Base-by-base conservation (phyloP, 1,140 invertebrate genomes). In the Ditylenchus dipsaci region DNA sequence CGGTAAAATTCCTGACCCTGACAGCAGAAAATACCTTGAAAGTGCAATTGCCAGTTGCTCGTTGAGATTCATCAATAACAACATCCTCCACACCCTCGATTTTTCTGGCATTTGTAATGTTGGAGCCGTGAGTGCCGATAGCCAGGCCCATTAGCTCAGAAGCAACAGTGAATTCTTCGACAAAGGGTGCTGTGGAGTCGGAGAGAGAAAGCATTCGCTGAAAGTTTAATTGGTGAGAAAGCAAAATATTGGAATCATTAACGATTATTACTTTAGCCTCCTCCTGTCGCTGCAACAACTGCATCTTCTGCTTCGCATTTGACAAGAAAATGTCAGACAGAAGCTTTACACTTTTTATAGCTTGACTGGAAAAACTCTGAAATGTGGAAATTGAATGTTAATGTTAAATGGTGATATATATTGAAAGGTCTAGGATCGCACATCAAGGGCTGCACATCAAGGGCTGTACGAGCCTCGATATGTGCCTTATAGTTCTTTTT, bases 301-400 rank as follows among this genome's bases (percentile, higher is more conserved):
- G 86, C 76, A 93, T 88, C 87, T 94, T 92, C 84, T 92, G 91
- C 73, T 88, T 88, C 77, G 90, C 84, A 87, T 91, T 91, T 84
- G 92, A 88, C 86, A 97, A 93, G 87, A 97, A 93, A 91, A 97
- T 96, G 84, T 97, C 94, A 84, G 92, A 90, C 79, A 97, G 87
- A 88, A 97, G 85, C 62, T 83, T 82, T 26, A 87, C 87, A 66
- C 85, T 83, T 71, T 87, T 87, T 47, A 84, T 82, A 53, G 83
- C 78, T 66, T 69, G 63, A 65, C 79, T 70, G 67, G 76, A 60
- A 38, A 69, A 56, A 29, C 43, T 61, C 75, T 78, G 61, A 59
- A 71, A 66, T 19, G 15, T 17, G 15, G n/a, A 29, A 66, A 66
- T 66, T 3, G 9, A 11, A 11, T 11, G 30, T 33, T 21, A 9